Percentiles rank a stretch among this genome's conserved stretches.
Evolutionary conservation across 2,888 invertebrate species (phyloP).

Genomic region (Onchidella celtica): DNA sequence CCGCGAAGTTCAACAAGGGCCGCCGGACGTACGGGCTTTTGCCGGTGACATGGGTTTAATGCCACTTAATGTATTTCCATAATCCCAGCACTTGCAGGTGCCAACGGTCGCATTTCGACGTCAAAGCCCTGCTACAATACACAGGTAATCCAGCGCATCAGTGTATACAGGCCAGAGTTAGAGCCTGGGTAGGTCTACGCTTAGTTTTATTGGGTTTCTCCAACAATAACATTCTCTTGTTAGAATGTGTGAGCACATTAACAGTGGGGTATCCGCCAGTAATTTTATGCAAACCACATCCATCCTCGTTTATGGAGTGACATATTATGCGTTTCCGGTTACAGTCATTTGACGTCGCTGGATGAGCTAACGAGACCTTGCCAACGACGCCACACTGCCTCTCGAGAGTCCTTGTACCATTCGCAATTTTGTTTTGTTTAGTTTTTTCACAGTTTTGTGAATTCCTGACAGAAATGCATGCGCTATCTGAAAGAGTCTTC

Average conservation of each 20-base stretch:
- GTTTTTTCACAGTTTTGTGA: too few species aligned
- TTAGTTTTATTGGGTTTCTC: not conserved
- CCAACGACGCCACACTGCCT: too few species aligned
- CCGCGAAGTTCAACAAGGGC: too few species aligned
- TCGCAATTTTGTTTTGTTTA: too few species aligned
- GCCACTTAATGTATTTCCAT: not conserved
- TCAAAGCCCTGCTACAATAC: conserved; percentile 1
- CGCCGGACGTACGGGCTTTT: too few species aligned
- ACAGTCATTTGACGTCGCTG: too few species aligned
- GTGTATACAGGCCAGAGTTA: not conserved
- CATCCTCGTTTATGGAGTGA: not conserved
- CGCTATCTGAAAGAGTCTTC: too few species aligned
- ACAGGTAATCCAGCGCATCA: not conserved
- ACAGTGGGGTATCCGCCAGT: not conserved
- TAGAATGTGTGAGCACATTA: not conserved
- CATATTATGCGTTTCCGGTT: too few species aligned
- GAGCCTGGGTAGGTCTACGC: not conserved
- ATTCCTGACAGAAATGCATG: too few species aligned
- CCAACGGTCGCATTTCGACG: not conserved
- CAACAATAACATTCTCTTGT: not conserved
- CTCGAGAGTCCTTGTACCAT: not conserved
- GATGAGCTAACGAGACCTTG: too few species aligned
- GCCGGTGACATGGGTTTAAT: not conserved
- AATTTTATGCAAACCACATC: not conserved
- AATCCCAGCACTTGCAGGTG: conserved; percentile 7